Evolutionary conservation across 2,888 invertebrate species (phyloP).

Genomic region (Mamestra brassicae): DNA sequence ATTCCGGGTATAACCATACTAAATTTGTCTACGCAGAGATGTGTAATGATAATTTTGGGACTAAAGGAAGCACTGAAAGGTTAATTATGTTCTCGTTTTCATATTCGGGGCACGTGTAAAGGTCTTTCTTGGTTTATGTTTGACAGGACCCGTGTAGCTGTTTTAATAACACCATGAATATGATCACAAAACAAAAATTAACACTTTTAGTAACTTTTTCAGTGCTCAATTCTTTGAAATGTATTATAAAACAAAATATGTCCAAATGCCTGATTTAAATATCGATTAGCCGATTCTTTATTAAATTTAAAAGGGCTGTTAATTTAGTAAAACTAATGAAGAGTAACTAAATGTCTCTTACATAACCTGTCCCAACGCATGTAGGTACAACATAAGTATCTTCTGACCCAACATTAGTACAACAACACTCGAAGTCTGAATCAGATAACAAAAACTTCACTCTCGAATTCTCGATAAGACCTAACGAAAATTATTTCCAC

Average conservation of each 20-base stretch:
- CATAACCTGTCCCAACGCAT: not conserved
- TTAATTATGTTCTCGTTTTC: slow-evolving; percentile 43
- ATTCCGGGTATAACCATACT: slow-evolving; percentile 52
- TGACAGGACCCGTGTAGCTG: not conserved
- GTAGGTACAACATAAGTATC: not conserved
- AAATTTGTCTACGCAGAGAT: slow-evolving; percentile 60
- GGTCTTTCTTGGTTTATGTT: not conserved
- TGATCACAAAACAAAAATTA: no score
- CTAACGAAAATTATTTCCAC: slow-evolving; percentile 35
- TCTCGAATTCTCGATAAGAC: slow-evolving; percentile 8
- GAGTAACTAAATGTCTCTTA: not conserved
- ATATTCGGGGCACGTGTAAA: slow-evolving; percentile 22
- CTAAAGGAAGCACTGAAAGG: slow-evolving; percentile 34
- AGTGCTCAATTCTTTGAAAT: not conserved
- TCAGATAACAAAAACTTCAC: slow-evolving; percentile 34
- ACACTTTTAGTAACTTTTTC: not conserved
- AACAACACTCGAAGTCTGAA: slow-evolving; percentile 10
- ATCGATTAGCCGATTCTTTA: no score
- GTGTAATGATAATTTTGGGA: slow-evolving; percentile 49
- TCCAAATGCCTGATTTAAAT: no score
- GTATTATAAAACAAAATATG: no score
- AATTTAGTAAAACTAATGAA: not conserved
- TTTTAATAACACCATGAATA: not conserved
- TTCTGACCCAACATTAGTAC: slow-evolving; percentile 1
- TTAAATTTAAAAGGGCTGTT: not conserved